phyloP scores from a whole-genome alignment of 1,140 invertebrate species.

The Hestina assimilis region DNA sequence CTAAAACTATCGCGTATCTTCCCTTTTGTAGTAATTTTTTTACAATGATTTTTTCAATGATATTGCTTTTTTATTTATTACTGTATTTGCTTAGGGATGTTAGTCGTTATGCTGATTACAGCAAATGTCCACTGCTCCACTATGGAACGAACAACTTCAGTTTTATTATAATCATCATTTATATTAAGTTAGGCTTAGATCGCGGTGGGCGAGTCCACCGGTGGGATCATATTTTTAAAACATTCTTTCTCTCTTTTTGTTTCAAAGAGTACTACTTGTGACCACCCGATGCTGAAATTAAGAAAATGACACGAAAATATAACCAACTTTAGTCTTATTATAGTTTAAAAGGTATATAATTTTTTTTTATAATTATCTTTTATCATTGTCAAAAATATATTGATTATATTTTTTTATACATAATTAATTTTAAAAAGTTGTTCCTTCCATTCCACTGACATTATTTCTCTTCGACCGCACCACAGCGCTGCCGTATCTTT shows the following conservation, averaged over 20 bases:
- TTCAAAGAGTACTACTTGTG: slow-evolving; percentile 4
- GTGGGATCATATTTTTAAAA: background rate
- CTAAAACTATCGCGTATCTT: too few species aligned
- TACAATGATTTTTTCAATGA: too few species aligned
- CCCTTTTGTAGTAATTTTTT: too few species aligned
- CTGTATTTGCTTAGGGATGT: background rate
- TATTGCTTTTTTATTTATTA: too few species aligned
- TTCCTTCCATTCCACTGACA: slow-evolving; percentile 19
- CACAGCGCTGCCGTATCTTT: slow-evolving; percentile 36
- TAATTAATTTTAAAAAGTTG: slow-evolving; percentile 8
- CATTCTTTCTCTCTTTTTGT: slow-evolving; percentile 2
- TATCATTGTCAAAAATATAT: background rate
- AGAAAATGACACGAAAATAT: slow-evolving; percentile 4
- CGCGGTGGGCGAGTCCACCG: too few species aligned
- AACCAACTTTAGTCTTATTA: slow-evolving; percentile 3
- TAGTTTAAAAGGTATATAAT: background rate
- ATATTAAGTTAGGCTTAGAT: background rate
- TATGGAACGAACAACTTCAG: slow-evolving; percentile 14
- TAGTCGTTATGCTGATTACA: background rate
- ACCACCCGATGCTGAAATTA: slow-evolving; percentile 3
- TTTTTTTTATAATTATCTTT: background rate
- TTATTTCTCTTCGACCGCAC: slow-evolving; percentile 33
- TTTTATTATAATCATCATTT: background rate
- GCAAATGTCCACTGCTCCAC: slow-evolving; percentile 10
- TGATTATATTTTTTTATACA: too few species aligned